Evolutionary conservation across 1,140 invertebrate species (phyloP).

Genomic region (Stenopsyche tienmushanensis): DNA sequence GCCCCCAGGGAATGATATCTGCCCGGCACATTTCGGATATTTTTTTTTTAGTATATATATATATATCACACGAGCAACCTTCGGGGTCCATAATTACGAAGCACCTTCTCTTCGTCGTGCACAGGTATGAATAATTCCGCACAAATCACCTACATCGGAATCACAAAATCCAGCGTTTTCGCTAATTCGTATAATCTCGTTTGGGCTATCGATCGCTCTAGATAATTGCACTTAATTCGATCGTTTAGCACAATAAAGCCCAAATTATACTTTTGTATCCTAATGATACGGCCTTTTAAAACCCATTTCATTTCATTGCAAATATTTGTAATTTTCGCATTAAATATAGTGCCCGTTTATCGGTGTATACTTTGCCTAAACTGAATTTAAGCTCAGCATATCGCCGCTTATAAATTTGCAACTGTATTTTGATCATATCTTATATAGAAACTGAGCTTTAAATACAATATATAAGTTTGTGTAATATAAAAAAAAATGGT

Average conservation of each 20-base stretch:
- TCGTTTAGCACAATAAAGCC: conserved; percentile 13
- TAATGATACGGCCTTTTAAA: conserved; percentile 2
- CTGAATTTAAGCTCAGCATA: no score
- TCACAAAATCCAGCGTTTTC: conserved; percentile 25
- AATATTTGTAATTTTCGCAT: conserved; percentile 16
- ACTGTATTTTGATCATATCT: no score
- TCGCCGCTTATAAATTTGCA: no score
- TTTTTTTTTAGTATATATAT: conserved; percentile 1
- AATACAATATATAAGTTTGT: no score
- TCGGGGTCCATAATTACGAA: conserved; percentile 10
- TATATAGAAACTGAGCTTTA: no score
- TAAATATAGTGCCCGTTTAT: no score
- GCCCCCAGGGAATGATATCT: conserved; percentile 25
- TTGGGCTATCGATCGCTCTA: background rate
- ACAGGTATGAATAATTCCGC: conserved; percentile 6
- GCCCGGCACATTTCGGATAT: background rate
- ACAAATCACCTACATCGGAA: conserved; percentile 19
- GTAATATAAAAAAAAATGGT: no score
- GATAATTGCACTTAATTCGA: conserved; percentile 10
- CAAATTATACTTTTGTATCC: background rate
- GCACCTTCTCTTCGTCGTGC: conserved; percentile 1
- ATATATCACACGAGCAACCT: background rate
- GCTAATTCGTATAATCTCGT: conserved; percentile 23
- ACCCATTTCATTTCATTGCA: background rate
- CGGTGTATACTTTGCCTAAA: no score